A percentile compares a stretch with the other conserved stretches of the same genome.
These are phyloP conservation scores for Narcine bancroftii DNA, from an alignment of 2,113 vertebrate species.

Conservation along the genomic window DNA sequence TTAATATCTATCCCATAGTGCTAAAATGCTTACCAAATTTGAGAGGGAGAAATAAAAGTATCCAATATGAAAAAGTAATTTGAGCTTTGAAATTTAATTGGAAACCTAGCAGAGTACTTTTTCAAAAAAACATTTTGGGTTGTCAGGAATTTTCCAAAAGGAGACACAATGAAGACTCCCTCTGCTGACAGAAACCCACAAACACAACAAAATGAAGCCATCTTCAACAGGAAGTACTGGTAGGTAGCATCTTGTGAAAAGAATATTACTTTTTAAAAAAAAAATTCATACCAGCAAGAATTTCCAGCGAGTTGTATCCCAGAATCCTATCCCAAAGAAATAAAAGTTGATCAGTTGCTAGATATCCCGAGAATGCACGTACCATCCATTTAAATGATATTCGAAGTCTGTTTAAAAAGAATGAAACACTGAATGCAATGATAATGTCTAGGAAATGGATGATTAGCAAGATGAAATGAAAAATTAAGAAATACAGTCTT, in stretches of 20 bases:
- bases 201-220: background rate
- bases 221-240: background rate
- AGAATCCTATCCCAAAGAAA: constrained; percentile 94
- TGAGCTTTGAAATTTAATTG: background rate
- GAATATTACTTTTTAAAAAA: background rate
- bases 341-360: constrained; percentile 92
- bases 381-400: constrained; percentile 99
- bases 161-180: background rate
- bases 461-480: background rate
- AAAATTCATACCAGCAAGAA: constrained; percentile 72
- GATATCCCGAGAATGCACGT: constrained; percentile 90
- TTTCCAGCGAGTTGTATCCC: constrained; percentile 86
- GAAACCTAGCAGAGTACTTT: background rate
- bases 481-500: too few species aligned
- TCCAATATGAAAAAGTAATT: background rate
- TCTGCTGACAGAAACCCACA: background rate
- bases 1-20: background rate
- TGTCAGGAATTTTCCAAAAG: background rate
- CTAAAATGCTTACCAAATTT: background rate
- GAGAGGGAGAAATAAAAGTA: background rate
- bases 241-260: background rate
- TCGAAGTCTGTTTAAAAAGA: constrained; percentile 64
- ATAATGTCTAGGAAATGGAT: background rate
- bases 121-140: background rate
- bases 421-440: background rate